Base-by-base conservation (phyloP, 2,888 invertebrate genomes). In the Ethmia dodecea region DNA sequence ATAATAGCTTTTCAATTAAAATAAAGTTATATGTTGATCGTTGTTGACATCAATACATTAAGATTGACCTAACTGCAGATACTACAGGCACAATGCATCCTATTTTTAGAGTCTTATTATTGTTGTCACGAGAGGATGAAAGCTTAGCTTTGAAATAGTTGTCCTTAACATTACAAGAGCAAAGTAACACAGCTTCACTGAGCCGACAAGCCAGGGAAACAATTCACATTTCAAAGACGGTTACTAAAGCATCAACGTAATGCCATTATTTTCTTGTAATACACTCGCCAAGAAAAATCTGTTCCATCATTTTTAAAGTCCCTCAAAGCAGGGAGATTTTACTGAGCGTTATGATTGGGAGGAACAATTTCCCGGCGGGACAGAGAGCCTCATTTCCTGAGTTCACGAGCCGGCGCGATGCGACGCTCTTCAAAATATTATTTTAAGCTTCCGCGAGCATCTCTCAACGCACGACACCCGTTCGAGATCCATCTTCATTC, bases 381-480 rank as follows among this genome's bases (percentile, higher is more conserved):
- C 77, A 73, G 75, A 72, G 71, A 69, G 69, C 62, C 78, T 83
- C 80, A 83, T 86, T 86, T 86, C 84, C 84, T 78, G 52, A 65
- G 65, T 62, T 65, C 67, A 57, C 60, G 61, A 66, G 65, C 56
- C 60, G 54, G 54, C 55, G 55, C 60, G 59, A 62, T 66, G 61
- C 63, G 64, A 64, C 64, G 62, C 64, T 55, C 61, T 73, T 61
- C 69, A 59, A 76, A 81, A 80, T 80, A 79, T 81, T 80, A 80
- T 83, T 80, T 80, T 68, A 72, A 76, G 71, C 77, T 75, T 72
- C 68, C 72, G 64, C 66, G 62, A 72, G 73, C 75, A 71, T 74
- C 72, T 74, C 69, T 71, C 70, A 69, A 73, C 68, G 69, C 68
- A 70, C 67, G 61, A 65, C 61, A 58, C 57, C 53, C 50, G 53